A percentile compares a stretch with the other conserved stretches of the same genome.
These are phyloP conservation scores for Radopholus similis DNA, from an alignment of 1,140 invertebrate genomes.

Conservation along the genomic window DNA sequence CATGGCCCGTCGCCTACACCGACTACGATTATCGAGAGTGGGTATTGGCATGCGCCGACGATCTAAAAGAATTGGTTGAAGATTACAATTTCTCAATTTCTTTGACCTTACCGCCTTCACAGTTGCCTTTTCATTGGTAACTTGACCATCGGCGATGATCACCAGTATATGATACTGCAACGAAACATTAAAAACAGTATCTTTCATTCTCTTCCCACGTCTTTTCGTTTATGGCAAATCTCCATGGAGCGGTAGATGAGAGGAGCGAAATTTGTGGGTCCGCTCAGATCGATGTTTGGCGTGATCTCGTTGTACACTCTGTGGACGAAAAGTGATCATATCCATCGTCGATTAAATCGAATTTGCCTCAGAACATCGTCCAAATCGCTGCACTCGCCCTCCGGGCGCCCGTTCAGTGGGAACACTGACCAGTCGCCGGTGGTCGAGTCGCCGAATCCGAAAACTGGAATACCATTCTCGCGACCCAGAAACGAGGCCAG, in stretches of 20 bases:
- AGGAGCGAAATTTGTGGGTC: constrained; percentile 64
- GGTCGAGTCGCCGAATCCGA: constrained; percentile 63
- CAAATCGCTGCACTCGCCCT: constrained; percentile 61
- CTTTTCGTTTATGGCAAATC: constrained; percentile 60
- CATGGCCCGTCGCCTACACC: constrained; percentile 67
- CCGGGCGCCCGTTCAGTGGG: constrained; percentile 52
- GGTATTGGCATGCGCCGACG: constrained; percentile 64
- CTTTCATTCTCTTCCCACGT: constrained; percentile 34
- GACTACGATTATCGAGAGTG: constrained; percentile 66
- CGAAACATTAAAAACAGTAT: background rate
- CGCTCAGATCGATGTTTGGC: constrained; percentile 60
- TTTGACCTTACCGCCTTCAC: too few relatives aligned
- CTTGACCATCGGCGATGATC: constrained; percentile 65
- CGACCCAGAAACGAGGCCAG: constrained; percentile 63
- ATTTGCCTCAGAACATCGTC: constrained; percentile 61
- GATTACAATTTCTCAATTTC: too few relatives aligned
- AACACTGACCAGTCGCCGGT: constrained; percentile 63
- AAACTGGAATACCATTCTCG: constrained; percentile 61
- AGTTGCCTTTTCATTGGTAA: constrained; percentile 63
- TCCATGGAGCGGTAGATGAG: constrained; percentile 63
- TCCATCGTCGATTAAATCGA: constrained; percentile 13
- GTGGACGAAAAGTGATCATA: constrained; percentile 12
- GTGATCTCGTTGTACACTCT: constrained; percentile 59
- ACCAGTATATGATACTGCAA: constrained; percentile 65
- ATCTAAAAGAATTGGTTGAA: too few relatives aligned